Evolutionary conservation across 2,888 invertebrate genomes (phyloP).

Genomic region (Diploptera punctata): DNA sequence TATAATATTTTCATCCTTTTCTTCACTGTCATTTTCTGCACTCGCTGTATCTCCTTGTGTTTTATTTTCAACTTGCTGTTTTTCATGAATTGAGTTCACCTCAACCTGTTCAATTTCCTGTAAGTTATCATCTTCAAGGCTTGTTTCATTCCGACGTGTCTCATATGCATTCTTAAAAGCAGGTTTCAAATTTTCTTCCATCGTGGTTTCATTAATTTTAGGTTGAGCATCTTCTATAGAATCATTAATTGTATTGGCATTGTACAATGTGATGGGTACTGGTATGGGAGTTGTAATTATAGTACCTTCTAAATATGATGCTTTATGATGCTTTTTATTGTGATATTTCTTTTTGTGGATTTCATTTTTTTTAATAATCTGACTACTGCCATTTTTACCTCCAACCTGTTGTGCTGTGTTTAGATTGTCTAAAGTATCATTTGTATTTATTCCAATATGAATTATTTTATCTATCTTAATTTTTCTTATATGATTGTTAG

Average conservation of each 20-base stretch:
- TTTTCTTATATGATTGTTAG: neutral
- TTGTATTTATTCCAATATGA: neutral
- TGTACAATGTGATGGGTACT: too few species aligned
- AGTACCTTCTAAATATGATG: neutral
- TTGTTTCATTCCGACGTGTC: neutral
- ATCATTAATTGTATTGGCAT: neutral
- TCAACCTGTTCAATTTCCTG: neutral
- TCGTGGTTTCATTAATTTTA: neutral
- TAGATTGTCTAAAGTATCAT: neutral
- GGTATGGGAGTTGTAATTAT: neutral
- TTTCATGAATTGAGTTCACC: neutral
- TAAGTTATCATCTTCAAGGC: neutral
- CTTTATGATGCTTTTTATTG: neutral
- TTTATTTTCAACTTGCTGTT: neutral
- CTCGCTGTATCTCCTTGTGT: neutral
- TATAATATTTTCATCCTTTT: constrained; percentile 44
- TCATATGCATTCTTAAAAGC: neutral
- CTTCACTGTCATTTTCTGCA: neutral
- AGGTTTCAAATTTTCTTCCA: neutral
- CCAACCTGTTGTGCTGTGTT: neutral
- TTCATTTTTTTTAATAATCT: neutral
- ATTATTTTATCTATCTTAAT: neutral
- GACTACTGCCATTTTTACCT: neutral
- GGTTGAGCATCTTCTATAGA: neutral
- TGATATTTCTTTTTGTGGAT: neutral